Evolutionary conservation across 2,888 invertebrate species (phyloP), one percentile per base, ranked within the genome.

Genomic region (Andricus quercusramuli): DNA sequence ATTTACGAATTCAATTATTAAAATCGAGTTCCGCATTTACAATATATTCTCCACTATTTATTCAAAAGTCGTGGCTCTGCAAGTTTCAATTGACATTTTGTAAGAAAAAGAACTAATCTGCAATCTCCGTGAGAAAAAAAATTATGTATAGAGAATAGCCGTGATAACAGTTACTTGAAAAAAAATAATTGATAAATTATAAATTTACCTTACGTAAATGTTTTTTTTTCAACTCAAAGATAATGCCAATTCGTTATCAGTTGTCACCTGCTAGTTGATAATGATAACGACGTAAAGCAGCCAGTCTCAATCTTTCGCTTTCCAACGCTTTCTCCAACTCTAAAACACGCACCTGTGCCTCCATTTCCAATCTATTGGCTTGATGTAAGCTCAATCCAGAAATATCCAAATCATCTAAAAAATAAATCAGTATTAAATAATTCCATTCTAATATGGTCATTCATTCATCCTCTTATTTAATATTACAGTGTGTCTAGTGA

Each of bases 351-450:
- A 99, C 98, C 93, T 99, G 99, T 85, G 98, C 96, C 93, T 99
- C 99, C 98, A 99, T 99, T 94, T 99, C 99, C 88, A 98, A 94
- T 59, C 97, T 96, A 91, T 99, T 99, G 2, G 99, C 97, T 92
- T 98, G 98, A 92, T 99, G 99, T 84, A 99, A 94, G 65, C 97
- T 96, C 84, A 99, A 93, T 86, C 97, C 96, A 3, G 97, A 96
- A 88, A 99, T 96, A 93, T 99, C 99, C 87, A 98, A 94, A 79
- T 98, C 96, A 89, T 97, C 98, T 96, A 94, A 79, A 92, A 90
- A 85, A 85, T 83, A 84, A 83, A 80, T 79, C 62, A 22, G 64
- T 59, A 68, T 67, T 37, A 47, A 82, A 37, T n/a, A 62, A 82
- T 29, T n/a, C 37, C 5, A 76, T 22, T 47, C 25, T 67, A 68